Conservation (phyloP, 2,888 invertebrate genomes). For the Zygogramma bicolorata region DNA sequence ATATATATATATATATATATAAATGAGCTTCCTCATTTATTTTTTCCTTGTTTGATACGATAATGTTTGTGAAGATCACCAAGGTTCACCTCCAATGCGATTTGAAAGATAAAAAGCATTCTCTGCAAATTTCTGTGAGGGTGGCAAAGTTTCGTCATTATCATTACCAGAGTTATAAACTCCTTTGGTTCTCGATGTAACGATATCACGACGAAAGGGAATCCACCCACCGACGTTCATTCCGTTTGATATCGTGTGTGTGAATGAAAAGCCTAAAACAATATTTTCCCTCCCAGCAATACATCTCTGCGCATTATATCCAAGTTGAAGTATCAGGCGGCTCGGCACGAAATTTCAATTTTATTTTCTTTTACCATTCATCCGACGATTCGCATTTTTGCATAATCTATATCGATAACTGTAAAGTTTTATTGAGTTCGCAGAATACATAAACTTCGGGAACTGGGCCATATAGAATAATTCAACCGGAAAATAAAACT, state of each 20-base stretch:
- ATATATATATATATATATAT: too few species aligned
- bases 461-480: slow-evolving; percentile 1
- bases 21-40: too few species aligned
- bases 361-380: slow-evolving; percentile 23
- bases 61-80: too few species aligned
- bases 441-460: slow-evolving; percentile 8
- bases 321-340: slow-evolving; percentile 1
- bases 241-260: not conserved
- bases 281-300: slow-evolving; percentile 9
- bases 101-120: too few species aligned
- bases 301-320: not conserved
- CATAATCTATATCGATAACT: slow-evolving; percentile 29
- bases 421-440: slow-evolving; percentile 27
- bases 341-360: slow-evolving; percentile 18
- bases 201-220: not conserved
- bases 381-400: slow-evolving; percentile 23
- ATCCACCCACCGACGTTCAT: not conserved
- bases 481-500: not conserved
- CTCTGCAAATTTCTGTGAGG: too few species aligned
- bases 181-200: too few species aligned
- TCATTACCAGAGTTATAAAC: too few species aligned
- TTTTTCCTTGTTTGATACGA: too few species aligned
- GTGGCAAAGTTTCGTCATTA: too few species aligned
- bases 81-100: too few species aligned
- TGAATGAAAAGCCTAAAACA: slow-evolving; percentile 10